Conservation (phyloP, 2,888 invertebrate species). For the Cybosia mesomella region DNA sequence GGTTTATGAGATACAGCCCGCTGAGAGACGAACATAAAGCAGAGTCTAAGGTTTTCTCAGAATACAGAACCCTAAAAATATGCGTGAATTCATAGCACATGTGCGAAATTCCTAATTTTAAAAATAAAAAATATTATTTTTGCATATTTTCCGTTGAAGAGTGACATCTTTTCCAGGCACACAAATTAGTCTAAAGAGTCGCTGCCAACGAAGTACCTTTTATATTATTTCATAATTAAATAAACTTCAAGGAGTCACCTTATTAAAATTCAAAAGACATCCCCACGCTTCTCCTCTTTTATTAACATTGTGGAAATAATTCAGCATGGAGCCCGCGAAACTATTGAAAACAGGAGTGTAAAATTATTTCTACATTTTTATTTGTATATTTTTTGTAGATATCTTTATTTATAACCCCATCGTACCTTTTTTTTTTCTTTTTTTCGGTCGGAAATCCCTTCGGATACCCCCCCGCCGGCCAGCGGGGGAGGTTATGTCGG, state of each 20-base stretch:
- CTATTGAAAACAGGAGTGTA: constrained; percentile 1
- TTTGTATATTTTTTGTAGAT: too few relatives aligned
- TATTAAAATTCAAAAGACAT: constrained; percentile 66
- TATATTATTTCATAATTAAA: constrained; percentile 71
- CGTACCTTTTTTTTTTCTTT: too few relatives aligned
- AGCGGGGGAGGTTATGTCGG: too few relatives aligned
- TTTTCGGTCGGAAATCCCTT: too few relatives aligned
- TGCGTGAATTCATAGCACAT: not conserved
- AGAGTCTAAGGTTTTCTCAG: not conserved
- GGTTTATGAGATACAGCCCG: not conserved
- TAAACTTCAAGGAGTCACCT: constrained; percentile 63
- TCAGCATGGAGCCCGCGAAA: not conserved
- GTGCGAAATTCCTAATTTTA: not conserved
- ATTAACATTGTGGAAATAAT: constrained; percentile 10
- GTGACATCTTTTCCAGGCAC: constrained; percentile 45
- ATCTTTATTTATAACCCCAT: too few relatives aligned
- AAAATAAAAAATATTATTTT: constrained; percentile 8
- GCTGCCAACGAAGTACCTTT: constrained; percentile 42
- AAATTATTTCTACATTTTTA: not conserved
- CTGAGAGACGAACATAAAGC: not conserved
- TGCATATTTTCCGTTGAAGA: constrained; percentile 21
- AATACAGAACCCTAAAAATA: not conserved
- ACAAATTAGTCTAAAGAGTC: constrained; percentile 53
- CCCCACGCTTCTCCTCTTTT: constrained; percentile 24
- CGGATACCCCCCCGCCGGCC: too few relatives aligned